Percentiles rank a stretch among this genome's conserved stretches.
Evolutionary conservation across 2,113 vertebrate species (phyloP).

Genomic region (Siniperca knerii): DNA sequence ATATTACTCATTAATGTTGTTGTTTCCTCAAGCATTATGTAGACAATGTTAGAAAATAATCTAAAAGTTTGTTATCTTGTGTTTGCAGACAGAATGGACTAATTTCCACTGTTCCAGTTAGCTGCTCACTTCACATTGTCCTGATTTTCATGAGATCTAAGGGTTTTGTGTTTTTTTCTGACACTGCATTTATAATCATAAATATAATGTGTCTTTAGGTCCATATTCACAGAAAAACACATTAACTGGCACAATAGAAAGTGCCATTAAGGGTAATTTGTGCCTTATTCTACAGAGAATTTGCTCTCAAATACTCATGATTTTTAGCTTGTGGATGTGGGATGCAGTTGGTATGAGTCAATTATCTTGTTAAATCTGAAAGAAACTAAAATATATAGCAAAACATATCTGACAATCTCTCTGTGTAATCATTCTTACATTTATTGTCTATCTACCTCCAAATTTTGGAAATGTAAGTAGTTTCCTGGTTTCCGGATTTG

Average conservation of each 20-base stretch:
- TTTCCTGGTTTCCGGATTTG: background rate
- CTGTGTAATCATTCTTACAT: background rate
- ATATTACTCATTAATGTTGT: background rate
- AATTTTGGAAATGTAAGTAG: background rate
- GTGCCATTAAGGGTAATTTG: background rate
- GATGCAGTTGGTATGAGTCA: background rate
- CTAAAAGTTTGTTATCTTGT: conserved; percentile 17
- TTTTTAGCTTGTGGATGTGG: background rate
- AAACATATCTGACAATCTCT: background rate
- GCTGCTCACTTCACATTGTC: conserved; percentile 20
- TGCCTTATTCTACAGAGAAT: background rate
- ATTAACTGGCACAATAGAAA: background rate
- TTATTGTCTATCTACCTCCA: background rate
- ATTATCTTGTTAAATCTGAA: background rate
- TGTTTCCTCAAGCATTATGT: background rate
- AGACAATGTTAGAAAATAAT: conserved; percentile 3
- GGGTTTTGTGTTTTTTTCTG: background rate
- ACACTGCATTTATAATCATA: background rate
- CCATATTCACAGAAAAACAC: background rate
- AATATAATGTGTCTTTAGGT: background rate
- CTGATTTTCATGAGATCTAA: conserved; percentile 20
- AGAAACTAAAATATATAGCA: background rate
- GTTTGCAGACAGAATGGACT: conserved; percentile 26
- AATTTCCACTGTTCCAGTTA: conserved; percentile 32
- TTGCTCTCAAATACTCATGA: conserved; percentile 2